A percentile compares a stretch with the other conserved stretches of the same genome.
phyloP scores from a whole-genome alignment of 2,888 invertebrate species.

The Lobophora halterata region DNA sequence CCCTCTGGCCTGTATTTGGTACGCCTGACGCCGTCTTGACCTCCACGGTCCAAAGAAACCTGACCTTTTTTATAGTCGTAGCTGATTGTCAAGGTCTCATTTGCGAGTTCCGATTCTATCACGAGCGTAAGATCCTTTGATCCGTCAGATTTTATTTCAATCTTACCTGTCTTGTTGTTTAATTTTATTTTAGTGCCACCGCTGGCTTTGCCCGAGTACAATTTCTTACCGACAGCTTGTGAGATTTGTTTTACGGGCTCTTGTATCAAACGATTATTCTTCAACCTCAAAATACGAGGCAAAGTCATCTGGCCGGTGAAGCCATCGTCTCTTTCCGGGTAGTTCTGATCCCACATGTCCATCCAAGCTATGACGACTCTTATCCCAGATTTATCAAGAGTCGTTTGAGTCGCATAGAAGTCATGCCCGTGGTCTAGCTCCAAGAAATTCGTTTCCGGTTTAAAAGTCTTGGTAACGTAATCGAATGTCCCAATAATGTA shows the following conservation, averaged over 20 bases:
- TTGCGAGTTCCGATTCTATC: slow-evolving; percentile 41
- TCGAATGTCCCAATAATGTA: slow-evolving; percentile 68
- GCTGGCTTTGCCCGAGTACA: slow-evolving; percentile 37
- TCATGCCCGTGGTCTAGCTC: slow-evolving; percentile 68
- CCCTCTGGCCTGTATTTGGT: slow-evolving; percentile 50
- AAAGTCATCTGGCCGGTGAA: slow-evolving; percentile 68
- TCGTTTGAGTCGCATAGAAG: slow-evolving; percentile 69
- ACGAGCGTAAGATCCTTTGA: slow-evolving; percentile 40
- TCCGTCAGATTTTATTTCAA: slow-evolving; percentile 44
- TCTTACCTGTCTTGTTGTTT: slow-evolving; percentile 51
- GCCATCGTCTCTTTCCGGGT: slow-evolving; percentile 59
- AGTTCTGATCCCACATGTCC: slow-evolving; percentile 66
- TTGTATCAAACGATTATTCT: slow-evolving; percentile 46
- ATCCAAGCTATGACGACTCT: slow-evolving; percentile 65
- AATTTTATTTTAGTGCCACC: slow-evolving; percentile 30
- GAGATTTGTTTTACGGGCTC: slow-evolving; percentile 46
- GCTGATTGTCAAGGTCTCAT: slow-evolving; percentile 40
- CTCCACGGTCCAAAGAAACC: slow-evolving; percentile 58
- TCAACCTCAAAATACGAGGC: slow-evolving; percentile 51
- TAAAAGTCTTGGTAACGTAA: slow-evolving; percentile 47
- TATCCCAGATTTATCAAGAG: slow-evolving; percentile 41
- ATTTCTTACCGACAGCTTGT: slow-evolving; percentile 27
- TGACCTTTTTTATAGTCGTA: slow-evolving; percentile 40
- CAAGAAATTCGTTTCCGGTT: no score
- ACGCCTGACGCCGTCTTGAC: slow-evolving; percentile 51